These are phyloP conservation scores for Stenopsyche tienmushanensis DNA, from an alignment of 1,140 invertebrate genomes.

Conservation along the genomic window DNA sequence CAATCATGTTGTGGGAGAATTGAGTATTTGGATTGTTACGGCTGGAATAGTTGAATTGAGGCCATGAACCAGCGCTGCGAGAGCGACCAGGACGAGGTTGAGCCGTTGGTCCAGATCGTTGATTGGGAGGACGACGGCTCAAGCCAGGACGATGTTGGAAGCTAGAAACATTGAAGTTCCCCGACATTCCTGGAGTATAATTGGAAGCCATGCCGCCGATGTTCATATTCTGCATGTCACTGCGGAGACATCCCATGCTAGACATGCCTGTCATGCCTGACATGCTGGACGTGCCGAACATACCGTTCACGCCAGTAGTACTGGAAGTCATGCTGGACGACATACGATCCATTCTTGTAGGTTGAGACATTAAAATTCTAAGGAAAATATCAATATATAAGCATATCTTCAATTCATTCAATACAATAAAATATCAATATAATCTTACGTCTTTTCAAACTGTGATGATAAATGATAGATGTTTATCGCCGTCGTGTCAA, in stretches of 20 bases:
- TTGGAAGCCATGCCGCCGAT: conserved; percentile 55
- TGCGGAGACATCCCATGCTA: conserved; percentile 50
- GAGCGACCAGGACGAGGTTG: conserved; percentile 53
- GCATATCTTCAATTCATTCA: background rate
- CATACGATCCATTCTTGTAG: conserved; percentile 55
- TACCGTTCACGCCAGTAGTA: conserved; percentile 46
- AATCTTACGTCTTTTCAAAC: no score
- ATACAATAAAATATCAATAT: no score
- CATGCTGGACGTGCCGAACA: conserved; percentile 49
- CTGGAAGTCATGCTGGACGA: conserved; percentile 56
- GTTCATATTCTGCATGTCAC: conserved; percentile 50
- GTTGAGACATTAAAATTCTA: conserved; percentile 38
- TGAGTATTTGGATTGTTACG: conserved; percentile 54
- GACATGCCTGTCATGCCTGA: conserved; percentile 51
- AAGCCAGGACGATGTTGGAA: conserved; percentile 54
- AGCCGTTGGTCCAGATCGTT: conserved; percentile 52
- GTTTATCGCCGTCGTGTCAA: no score
- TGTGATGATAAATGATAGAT: no score
- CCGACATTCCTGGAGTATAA: conserved; percentile 54
- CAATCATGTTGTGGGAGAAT: conserved; percentile 54
- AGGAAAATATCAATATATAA: no score
- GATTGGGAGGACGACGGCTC: conserved; percentile 53
- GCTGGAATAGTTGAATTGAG: conserved; percentile 52
- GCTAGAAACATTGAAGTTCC: conserved; percentile 54
- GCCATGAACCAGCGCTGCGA: conserved; percentile 49